Conservation (phyloP, 2,113 vertebrate genomes). For the Alexandromys fortis region DNA sequence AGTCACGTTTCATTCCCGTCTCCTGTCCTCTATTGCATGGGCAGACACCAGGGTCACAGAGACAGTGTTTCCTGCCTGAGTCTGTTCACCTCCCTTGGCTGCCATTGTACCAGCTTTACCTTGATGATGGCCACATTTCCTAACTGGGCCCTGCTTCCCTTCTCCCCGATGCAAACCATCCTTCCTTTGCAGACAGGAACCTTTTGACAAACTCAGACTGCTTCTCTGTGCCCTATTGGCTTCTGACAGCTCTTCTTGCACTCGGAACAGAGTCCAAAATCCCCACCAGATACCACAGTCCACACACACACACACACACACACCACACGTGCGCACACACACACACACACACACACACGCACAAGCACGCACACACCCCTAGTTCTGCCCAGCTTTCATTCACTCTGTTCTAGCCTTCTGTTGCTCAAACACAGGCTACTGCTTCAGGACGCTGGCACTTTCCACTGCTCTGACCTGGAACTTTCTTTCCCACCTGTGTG, state of each 20-base stretch:
- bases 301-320: background rate
- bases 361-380: background rate
- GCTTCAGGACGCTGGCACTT: background rate
- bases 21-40: background rate
- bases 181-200: background rate
- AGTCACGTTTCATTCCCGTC: background rate
- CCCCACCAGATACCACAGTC: background rate
- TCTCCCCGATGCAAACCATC: background rate
- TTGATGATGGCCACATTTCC: background rate
- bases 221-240: background rate
- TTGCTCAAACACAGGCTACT: background rate
- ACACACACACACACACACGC: fast-evolving
- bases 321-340: background rate
- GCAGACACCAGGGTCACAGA: background rate
- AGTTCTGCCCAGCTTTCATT: background rate
- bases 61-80: background rate
- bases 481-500: background rate
- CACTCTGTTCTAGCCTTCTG: background rate
- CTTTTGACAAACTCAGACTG: background rate
- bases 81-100: fast-evolving
- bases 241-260: background rate
- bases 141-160: background rate
- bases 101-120: too few species aligned
- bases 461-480: background rate
- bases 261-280: background rate